These are phyloP conservation scores for Pheosia tremula DNA, from an alignment of 2,888 invertebrate genomes.

Conservation along the genomic window DNA sequence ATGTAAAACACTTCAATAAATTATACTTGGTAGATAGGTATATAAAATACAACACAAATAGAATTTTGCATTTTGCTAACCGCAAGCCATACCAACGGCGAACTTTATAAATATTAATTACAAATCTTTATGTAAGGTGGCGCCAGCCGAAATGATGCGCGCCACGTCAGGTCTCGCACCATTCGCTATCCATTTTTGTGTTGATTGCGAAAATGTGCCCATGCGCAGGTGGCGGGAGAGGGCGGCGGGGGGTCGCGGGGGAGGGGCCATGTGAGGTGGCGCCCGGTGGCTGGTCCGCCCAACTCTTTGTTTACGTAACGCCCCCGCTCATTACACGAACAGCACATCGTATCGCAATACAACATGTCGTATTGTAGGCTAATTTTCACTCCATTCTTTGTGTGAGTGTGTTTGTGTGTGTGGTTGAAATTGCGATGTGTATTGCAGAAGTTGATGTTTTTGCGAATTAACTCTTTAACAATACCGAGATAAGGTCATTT, in stretches of 20 bases:
- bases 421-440: neutral
- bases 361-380: constrained; percentile 22
- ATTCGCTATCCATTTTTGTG: constrained; percentile 49
- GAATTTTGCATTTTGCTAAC: constrained; percentile 8
- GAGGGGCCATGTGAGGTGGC: constrained; percentile 58
- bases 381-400: constrained; percentile 16
- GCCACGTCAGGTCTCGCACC: constrained; percentile 21
- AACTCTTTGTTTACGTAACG: constrained; percentile 82
- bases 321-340: constrained; percentile 74
- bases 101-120: constrained; percentile 30
- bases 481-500: no score
- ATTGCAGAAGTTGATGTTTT: neutral
- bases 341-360: constrained; percentile 54
- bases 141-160: constrained; percentile 40
- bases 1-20: no score
- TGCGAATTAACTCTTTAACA: no score
- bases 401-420: constrained; percentile 2
- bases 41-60: constrained; percentile 7
- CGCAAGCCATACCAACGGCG: constrained; percentile 10
- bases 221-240: constrained; percentile 62
- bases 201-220: constrained; percentile 72
- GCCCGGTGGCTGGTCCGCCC: constrained; percentile 77
- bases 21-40: neutral
- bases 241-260: constrained; percentile 40
- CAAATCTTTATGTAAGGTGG: constrained; percentile 41